Conservation (phyloP, 2,113 vertebrate species). For the Gnathonemus longibarbis region DNA sequence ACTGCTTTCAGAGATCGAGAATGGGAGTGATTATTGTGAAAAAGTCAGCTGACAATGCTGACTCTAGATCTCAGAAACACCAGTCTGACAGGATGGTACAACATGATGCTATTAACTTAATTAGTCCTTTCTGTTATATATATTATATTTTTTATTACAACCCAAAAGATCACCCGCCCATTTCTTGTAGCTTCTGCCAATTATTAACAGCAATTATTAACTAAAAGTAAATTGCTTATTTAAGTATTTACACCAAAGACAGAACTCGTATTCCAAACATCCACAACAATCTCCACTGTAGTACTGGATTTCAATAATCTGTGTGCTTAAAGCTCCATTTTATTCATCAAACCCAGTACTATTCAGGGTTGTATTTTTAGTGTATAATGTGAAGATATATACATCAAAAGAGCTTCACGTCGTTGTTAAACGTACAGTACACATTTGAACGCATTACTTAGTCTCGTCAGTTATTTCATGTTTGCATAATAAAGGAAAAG, state of each 20-base stretch:
- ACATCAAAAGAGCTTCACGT: background rate
- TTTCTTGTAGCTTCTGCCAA: background rate
- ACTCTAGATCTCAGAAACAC: background rate
- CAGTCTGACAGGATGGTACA: background rate
- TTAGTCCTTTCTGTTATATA: background rate
- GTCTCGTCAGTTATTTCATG: background rate
- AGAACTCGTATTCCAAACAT: background rate
- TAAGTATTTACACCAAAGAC: background rate
- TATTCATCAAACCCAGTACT: background rate
- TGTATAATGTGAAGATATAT: background rate
- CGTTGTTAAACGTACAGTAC: background rate
- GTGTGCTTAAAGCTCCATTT: background rate
- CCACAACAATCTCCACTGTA: background rate
- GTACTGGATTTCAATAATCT: background rate
- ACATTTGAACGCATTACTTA: background rate
- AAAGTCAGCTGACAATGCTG: background rate
- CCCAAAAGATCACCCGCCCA: background rate
- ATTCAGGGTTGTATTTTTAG: background rate
- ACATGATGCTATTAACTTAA: background rate
- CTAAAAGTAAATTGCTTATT: background rate
- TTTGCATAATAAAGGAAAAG: background rate
- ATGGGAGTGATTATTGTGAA: background rate
- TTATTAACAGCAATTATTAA: background rate
- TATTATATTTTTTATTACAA: background rate
- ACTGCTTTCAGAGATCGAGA: background rate